phyloP scores from a whole-genome alignment of 2,113 vertebrate genomes.

The Strix uralensis region DNA sequence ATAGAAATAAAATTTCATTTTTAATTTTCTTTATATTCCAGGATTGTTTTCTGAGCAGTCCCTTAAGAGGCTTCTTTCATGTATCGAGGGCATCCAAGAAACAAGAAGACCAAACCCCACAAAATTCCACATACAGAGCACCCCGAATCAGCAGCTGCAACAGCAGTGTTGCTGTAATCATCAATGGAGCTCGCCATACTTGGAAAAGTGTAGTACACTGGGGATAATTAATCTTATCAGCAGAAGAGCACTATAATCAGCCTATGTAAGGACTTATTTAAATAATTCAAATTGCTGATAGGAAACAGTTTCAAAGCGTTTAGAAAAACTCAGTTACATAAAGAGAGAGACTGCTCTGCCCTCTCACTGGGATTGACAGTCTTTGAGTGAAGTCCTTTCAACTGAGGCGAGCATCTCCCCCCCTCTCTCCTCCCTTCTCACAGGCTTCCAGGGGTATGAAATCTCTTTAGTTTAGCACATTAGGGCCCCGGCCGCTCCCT shows the following conservation, averaged over 20 bases:
- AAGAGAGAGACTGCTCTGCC: neutral
- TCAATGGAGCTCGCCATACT: neutral
- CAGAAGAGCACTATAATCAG: constrained; percentile 1
- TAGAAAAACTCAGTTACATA: constrained; percentile 10
- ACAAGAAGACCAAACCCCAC: neutral
- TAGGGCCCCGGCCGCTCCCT: neutral
- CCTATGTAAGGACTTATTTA: constrained; percentile 12
- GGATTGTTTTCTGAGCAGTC: neutral
- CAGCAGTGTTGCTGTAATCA: constrained; percentile 11
- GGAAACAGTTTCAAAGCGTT: constrained; percentile 36
- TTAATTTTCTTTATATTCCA: constrained; percentile 37
- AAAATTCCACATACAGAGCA: neutral
- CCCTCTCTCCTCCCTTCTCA: neutral
- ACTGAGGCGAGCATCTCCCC: neutral
- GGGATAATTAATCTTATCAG: constrained; percentile 53
- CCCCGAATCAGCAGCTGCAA: neutral
- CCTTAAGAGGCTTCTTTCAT: constrained; percentile 4
- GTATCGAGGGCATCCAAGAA: neutral
- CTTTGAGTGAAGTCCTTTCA: neutral
- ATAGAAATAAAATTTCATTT: constrained; percentile 25
- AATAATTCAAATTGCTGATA: constrained; percentile 49
- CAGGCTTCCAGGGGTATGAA: neutral
- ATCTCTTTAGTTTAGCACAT: neutral
- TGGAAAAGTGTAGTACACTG: neutral
- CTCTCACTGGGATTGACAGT: constrained; percentile 3